Base-by-base conservation (phyloP, 2,113 vertebrate species). In the Hippotragus niger region DNA sequence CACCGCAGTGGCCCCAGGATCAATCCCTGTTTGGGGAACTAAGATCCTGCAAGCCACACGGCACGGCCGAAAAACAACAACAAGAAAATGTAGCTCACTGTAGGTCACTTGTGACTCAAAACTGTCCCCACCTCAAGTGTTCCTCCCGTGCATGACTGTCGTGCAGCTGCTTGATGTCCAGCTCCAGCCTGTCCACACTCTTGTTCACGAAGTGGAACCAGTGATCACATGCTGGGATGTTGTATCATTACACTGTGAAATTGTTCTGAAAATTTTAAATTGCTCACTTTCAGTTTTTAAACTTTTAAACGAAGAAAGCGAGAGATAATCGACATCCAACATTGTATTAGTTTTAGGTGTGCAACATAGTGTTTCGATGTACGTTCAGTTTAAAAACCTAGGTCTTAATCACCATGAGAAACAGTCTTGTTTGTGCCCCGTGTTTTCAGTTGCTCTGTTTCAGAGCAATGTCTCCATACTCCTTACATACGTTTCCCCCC, bases 111-210 rank as follows among this genome's bases (percentile, higher is more conserved):
- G 6, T 17, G 36, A 50, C 7, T 94, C 10, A 57, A 60, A 62
- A 23, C 33, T 43, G 7, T 85, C 36, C 6, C 27, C 14, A 7
- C 40, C 23, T 52, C 43, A 31, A 15, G 33, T 62, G 23, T 80
- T 40, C 16, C 58, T 58, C 3, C 6, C 1, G 6, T 10, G 6
- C 9, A 1, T 29, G 52, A 9, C 36, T 62, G 0, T 9, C 6
- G 2, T 2, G 27, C 15, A 33, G 14, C 9, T 16, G 1, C 15
- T 15, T 29, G 43, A 58, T 33, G 2, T 11, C 36, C 5, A 36
- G 13, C 25, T 36, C 12, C 76, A 40, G 2, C 45, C 82, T 43
- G 12, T 60, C 12, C 6, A 3, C 8, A 33, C 8, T 23, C 3
- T 3, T 74, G 15, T 11, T 78, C 33, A 19, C 55, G 52, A 14